A percentile compares a stretch with the other conserved stretches of the same genome.
Evolutionary conservation across 2,797 vertebrate genomes (phyloP).

Genomic region (Coracias cyanogaster): DNA sequence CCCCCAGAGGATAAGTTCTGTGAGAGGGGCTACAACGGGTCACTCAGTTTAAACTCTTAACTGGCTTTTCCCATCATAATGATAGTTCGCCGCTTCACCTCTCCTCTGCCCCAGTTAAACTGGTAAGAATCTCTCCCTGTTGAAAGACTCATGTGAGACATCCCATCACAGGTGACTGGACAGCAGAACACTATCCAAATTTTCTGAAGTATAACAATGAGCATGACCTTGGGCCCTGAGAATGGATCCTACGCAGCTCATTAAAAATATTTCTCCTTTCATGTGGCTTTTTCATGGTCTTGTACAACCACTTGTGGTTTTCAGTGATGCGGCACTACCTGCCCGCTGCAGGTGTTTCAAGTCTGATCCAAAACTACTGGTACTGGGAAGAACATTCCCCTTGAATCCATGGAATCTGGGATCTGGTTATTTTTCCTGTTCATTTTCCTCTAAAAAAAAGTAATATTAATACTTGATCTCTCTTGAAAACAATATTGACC

Average conservation of each 20-base stretch:
- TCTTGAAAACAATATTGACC: neutral
- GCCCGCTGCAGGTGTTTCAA: neutral
- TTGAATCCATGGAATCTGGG: neutral
- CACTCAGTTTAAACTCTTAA: neutral
- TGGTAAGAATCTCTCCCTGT: neutral
- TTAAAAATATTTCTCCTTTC: neutral
- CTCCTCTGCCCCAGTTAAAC: neutral
- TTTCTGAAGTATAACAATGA: neutral
- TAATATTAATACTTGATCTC: neutral
- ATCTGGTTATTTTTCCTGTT: neutral
- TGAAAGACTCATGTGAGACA: rapidly evolving
- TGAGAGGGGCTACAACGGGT: neutral
- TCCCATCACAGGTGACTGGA: neutral
- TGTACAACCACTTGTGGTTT: neutral
- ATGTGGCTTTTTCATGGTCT: neutral
- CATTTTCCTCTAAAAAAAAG: neutral
- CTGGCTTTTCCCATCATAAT: neutral
- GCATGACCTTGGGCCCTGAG: neutral
- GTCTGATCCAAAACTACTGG: neutral
- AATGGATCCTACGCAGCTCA: rapidly evolving
- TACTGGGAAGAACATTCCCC: neutral
- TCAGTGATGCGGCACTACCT: neutral
- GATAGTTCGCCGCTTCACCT: neutral
- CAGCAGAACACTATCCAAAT: neutral
- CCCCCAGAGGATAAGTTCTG: neutral